Evolutionary conservation across 2,888 invertebrate species (phyloP), one percentile per base, ranked within the genome.

Genomic region (Cybosia mesomella): DNA sequence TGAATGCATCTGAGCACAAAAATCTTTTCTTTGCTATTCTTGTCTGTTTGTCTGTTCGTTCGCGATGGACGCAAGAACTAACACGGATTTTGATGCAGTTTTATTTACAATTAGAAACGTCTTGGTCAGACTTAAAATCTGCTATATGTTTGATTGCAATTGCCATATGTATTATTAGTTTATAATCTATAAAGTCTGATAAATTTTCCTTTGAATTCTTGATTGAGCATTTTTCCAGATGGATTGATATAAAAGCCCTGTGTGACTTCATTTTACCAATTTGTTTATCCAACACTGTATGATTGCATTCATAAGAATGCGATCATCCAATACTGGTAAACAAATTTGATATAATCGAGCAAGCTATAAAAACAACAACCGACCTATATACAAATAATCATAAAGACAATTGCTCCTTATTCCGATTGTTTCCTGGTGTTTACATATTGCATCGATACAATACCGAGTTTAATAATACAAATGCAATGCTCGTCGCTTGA

Each of bases 361-460:
- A 24, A 18, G 28, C 49, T 58, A 69, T 62, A 71, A 66, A 72
- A 69, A 70, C 60, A 72, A 67, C 67, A 69, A 24, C 15, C 59
- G 58, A 66, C 66, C 60, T 5, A 64, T n/a, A 64, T 63, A 63
- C 67, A 70, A 57, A 65, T 66, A 22, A 62, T 58, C 61, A 64
- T 60, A 36, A 75, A 73, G 68, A 75, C 75, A 79, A 76, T 72
- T 63, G 69, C 68, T 53, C 39, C 67, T 67, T 68, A 64, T 66
- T 67, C 28, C 82, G 54, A 83, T 84, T 81, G 85, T 83, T 82
- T 80, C 78, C 63, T 62, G 54, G 53, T 81, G 83, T 83, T 84
- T 83, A 83, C 79, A 83, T 74, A 81, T 73, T 72, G 68, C 53
- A 58, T 72, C 75, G 69, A 74, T 74, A 83, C 82, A 78, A 82